Evolutionary conservation across 23 tunicate species (phyloP).

Genomic region (Trididemnum miniatum): DNA sequence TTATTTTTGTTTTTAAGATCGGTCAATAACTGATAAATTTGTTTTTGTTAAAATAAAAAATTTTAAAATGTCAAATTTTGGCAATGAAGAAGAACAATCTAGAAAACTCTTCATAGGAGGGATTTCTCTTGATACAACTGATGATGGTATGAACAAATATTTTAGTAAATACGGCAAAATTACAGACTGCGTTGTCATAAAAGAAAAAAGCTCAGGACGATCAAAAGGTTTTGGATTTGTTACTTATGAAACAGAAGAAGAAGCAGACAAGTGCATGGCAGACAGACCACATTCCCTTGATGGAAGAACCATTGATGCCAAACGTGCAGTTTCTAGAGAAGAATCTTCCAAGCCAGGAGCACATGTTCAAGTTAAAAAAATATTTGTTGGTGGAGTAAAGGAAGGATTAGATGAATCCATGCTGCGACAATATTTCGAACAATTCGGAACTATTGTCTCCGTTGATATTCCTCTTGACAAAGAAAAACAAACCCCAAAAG

Average conservation of each 20-base stretch:
- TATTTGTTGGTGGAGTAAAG: constrained; percentile 79
- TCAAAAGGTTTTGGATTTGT: constrained; percentile 93
- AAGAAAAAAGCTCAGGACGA: constrained; percentile 41
- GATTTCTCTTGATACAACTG: constrained; percentile 63
- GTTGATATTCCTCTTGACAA: constrained; percentile 59
- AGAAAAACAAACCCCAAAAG: constrained; percentile 38
- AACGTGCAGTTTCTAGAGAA: constrained; percentile 87
- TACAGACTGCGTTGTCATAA: constrained; percentile 71
- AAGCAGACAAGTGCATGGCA: constrained; percentile 75
- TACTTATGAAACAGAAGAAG: constrained; percentile 68
- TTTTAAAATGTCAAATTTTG: constrained; percentile 51
- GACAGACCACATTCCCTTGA: constrained; percentile 73
- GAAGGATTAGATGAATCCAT: constrained; percentile 45
- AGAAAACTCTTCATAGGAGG: constrained; percentile 82
- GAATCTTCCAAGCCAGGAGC: constrained; percentile 84
- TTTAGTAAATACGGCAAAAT: constrained; percentile 65
- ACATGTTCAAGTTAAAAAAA: constrained; percentile 77
- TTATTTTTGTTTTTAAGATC: too few relatives aligned
- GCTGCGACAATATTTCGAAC: constrained; percentile 46
- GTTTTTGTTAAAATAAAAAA: background rate
- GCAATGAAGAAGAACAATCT: constrained; percentile 78
- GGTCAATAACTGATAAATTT: too few relatives aligned
- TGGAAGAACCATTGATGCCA: constrained; percentile 63
- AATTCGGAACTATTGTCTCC: constrained; percentile 42
- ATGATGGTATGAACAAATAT: constrained; percentile 53